Evolutionary conservation across 92 coral and sea anemone species (phyloP).

Genomic region (Epizoanthus ramosus): DNA sequence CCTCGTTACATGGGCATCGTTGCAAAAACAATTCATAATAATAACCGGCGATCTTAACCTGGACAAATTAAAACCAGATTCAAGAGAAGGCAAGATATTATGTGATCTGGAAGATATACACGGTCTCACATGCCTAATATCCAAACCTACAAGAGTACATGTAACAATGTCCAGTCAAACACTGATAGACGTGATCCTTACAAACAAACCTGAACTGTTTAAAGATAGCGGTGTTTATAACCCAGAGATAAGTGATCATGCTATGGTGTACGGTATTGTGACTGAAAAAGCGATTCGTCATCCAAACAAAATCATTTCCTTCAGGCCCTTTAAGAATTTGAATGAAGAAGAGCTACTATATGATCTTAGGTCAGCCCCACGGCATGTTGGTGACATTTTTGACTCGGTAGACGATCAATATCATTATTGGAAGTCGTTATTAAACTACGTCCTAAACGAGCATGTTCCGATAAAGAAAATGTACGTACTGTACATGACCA

Average conservation of each 20-base stretch:
- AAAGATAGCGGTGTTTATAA: conserved; percentile 19
- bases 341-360: conserved; percentile 30
- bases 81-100: no score
- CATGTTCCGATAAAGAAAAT: conserved; percentile 47
- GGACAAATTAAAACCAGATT: no score
- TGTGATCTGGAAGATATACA: conserved; percentile 1
- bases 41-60: conserved; percentile 23
- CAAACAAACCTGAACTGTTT: conserved; percentile 38
- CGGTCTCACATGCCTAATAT: no score
- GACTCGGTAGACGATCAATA: conserved; percentile 48
- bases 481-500: conserved; percentile 61
- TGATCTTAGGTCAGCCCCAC: conserved; percentile 45
- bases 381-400: conserved; percentile 58
- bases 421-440: conserved; percentile 35
- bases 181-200: conserved; percentile 11
- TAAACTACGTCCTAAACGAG: conserved; percentile 44
- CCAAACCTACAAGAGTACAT: neutral
- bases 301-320: conserved; percentile 20
- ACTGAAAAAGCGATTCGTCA: conserved; percentile 2
- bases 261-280: conserved; percentile 28
- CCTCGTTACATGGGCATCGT: conserved; percentile 31
- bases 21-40: conserved; percentile 31
- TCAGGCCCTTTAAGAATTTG: conserved; percentile 49
- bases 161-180: no score
- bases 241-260: conserved; percentile 50